A percentile compares a stretch with the other conserved stretches of the same genome.
Evolutionary conservation across 2,888 invertebrate species (phyloP).

Genomic region (Patella caerulea): DNA sequence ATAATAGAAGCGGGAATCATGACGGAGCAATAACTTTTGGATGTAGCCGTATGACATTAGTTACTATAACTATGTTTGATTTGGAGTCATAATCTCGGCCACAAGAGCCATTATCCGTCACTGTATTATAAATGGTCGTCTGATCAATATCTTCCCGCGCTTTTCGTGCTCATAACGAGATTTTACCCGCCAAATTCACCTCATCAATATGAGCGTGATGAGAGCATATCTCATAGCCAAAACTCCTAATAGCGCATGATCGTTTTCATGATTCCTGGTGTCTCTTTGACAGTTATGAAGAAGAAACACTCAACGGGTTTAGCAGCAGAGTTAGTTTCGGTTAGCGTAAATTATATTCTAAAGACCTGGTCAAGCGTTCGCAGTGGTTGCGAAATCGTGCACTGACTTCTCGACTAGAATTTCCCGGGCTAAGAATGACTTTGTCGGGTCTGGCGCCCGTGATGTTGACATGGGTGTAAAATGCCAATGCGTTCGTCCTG

Average conservation of each 20-base stretch:
- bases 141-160: conserved; percentile 10
- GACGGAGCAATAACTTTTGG: background rate
- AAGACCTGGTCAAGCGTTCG: too few species aligned
- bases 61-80: background rate
- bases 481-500: too few species aligned
- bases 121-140: conserved; percentile 9
- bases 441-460: too few species aligned
- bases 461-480: too few species aligned
- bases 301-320: too few species aligned
- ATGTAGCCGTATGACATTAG: conserved; percentile 2
- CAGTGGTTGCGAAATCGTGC: too few species aligned
- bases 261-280: background rate
- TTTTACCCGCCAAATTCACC: conserved; percentile 10
- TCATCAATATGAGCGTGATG: conserved; percentile 11
- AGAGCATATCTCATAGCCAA: background rate
- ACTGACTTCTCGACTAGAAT: too few species aligned
- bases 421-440: too few species aligned
- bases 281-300: too few species aligned
- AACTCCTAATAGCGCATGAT: background rate
- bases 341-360: too few species aligned
- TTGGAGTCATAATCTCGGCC: conserved; percentile 10
- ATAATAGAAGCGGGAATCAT: conserved; percentile 2
- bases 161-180: conserved; percentile 13
- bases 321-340: too few species aligned
- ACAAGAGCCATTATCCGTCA: conserved; percentile 3